phyloP scores from a whole-genome alignment of 92 coral and sea anemone species.

The Ricordea florida region DNA sequence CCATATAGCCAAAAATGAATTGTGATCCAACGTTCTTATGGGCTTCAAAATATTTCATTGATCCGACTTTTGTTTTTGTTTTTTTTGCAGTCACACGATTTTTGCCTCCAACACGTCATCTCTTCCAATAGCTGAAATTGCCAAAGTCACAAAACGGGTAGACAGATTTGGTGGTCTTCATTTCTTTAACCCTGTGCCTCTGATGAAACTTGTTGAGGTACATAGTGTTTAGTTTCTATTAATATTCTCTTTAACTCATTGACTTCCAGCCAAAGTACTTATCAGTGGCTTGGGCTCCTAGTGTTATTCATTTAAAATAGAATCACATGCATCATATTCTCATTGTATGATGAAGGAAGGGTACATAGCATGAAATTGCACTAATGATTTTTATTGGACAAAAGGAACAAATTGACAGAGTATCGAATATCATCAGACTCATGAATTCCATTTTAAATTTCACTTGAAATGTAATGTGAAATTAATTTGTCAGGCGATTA shows the following conservation, averaged over 20 bases:
- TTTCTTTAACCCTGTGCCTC: conserved; percentile 96
- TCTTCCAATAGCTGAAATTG: conserved; percentile 81
- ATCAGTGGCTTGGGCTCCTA: no score
- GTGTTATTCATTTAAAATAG: no score
- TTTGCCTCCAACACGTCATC: conserved; percentile 98
- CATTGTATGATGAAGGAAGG: background rate
- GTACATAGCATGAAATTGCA: background rate
- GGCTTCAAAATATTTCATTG: background rate
- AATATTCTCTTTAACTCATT: background rate
- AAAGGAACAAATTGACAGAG: no score
- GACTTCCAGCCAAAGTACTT: no score
- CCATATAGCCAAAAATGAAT: background rate
- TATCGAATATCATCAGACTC: no score
- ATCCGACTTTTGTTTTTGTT: background rate
- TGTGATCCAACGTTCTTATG: background rate
- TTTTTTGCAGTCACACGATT: conserved; percentile 73
- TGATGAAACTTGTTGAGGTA: conserved; percentile 98
- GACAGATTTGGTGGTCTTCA: conserved; percentile 97
- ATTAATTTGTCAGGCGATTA: no score
- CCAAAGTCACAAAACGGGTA: conserved; percentile 63
- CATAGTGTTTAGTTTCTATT: no score
- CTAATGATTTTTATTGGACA: no score
- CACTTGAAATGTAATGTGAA: no score
- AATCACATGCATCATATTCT: no score
- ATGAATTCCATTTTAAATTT: no score